These are phyloP conservation scores for Darevskia nairensis DNA, from an alignment of 2,797 vertebrate species.

Conservation along the genomic window DNA sequence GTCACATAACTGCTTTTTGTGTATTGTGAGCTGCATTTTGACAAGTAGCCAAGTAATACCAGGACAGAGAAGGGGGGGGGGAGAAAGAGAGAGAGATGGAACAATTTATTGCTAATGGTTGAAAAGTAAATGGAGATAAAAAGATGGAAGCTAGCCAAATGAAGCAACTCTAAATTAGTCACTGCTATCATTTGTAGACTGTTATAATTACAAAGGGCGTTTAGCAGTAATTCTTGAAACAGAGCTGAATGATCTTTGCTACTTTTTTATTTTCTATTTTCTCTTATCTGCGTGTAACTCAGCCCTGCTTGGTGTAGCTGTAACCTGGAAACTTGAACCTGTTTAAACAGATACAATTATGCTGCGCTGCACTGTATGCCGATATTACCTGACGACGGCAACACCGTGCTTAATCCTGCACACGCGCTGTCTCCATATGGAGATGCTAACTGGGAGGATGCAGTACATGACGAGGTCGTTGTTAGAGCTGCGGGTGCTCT, in stretches of 20 bases:
- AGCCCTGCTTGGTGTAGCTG: neutral
- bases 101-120: constrained; percentile 23
- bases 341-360: neutral
- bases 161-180: constrained; percentile 1
- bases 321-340: neutral
- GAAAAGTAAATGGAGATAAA: constrained; percentile 39
- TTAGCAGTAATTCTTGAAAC: neutral
- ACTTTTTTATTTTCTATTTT: neutral
- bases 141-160: constrained; percentile 13
- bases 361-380: neutral
- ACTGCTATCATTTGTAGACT: neutral
- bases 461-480: neutral
- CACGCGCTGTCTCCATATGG: no score
- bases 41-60: neutral
- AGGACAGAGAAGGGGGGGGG: no score
- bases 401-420: neutral
- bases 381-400: neutral
- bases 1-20: neutral
- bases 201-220: neutral
- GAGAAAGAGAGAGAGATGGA: neutral
- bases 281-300: neutral
- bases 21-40: neutral
- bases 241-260: neutral
- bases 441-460: neutral
- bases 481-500: neutral